Conservation (phyloP, 2,888 invertebrate genomes). For the Leptopilina drosophilae region DNA sequence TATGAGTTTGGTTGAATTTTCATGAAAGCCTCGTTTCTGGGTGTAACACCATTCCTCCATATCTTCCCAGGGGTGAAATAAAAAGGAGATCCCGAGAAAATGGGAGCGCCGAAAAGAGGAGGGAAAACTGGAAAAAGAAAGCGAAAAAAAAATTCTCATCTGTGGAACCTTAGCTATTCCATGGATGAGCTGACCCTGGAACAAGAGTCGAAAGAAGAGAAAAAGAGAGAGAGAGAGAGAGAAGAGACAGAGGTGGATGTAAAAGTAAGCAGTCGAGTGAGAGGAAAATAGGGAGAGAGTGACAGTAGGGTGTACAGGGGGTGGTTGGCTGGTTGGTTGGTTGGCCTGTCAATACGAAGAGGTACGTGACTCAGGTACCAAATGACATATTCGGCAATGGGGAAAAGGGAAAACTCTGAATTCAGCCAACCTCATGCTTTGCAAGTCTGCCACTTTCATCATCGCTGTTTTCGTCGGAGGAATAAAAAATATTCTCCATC, state of each 20-base stretch:
- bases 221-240: neutral
- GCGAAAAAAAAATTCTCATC: slow-evolving; percentile 25
- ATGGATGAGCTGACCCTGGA: slow-evolving; percentile 53
- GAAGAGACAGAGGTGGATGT: slow-evolving; percentile 50
- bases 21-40: slow-evolving; percentile 18
- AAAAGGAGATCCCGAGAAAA: slow-evolving; percentile 20
- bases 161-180: slow-evolving; percentile 33
- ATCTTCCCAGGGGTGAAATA: slow-evolving; percentile 30
- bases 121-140: slow-evolving; percentile 3
- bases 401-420: slow-evolving; percentile 48
- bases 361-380: slow-evolving; percentile 74
- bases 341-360: slow-evolving; percentile 74
- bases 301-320: slow-evolving; percentile 30
- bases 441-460: slow-evolving; percentile 43
- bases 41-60: slow-evolving; percentile 30
- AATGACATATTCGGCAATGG: slow-evolving; percentile 65
- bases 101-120: neutral
- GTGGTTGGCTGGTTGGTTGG: slow-evolving; percentile 60
- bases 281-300: slow-evolving; percentile 33
- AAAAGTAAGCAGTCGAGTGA: slow-evolving; percentile 46
- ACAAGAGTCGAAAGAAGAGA: slow-evolving; percentile 54
- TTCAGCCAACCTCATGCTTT: slow-evolving; percentile 25
- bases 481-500: slow-evolving; percentile 38
- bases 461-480: slow-evolving; percentile 48
- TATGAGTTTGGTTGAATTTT: slow-evolving; percentile 15